Base-by-base conservation (phyloP, 2,888 invertebrate genomes). In the Cataglyphis livida region DNA sequence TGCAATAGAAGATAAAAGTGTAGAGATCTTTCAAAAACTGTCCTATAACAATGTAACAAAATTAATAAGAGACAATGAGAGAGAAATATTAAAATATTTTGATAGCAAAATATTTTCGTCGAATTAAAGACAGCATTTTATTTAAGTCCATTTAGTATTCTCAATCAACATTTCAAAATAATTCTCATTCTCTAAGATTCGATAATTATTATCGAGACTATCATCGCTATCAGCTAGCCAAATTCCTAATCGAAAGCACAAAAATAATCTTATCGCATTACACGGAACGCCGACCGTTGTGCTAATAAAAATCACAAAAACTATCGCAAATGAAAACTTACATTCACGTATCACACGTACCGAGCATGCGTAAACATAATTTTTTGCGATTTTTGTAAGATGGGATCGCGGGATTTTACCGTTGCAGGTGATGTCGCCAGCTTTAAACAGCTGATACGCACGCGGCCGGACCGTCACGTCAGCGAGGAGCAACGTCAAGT, bases 371-470 rank as follows among this genome's bases (percentile, higher is more conserved):
- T 7, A 78, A 79, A 78, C 18, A 18, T 18, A 44, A 59, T 78
- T 78, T 71, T 79, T 79, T 44, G 74, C 78, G 59, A 59, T 57
- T 73, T 79, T 79, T 44, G 44, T 3, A 32, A 25, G 44, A 21
- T 25, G 78, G 70, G 18, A 21, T 44, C 71, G 71, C 57, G 21
- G 57, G 44, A 18, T 5, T 51, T 73, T 59, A 35, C n/a, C 18
- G 21, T 73, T 44, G 78, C 57, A 79, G 57, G 59, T 73, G 73
- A 59, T 32, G 35, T 35, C 59, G 78, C 25, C 73, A 18, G 44
- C 32, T n/a, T 25, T 32, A 32, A 44, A 79, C 78, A 79, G 78
- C 78, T 79, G 78, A 79, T 79, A 59, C 73, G 78, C 78, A 57
- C 32, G 54, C 21, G 78, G 57, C 12, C 73, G 59, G 44, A 44